These are phyloP conservation scores for Caenorhabditis briggsae DNA, from an alignment of 1,140 invertebrate genomes.

Conservation along the genomic window DNA sequence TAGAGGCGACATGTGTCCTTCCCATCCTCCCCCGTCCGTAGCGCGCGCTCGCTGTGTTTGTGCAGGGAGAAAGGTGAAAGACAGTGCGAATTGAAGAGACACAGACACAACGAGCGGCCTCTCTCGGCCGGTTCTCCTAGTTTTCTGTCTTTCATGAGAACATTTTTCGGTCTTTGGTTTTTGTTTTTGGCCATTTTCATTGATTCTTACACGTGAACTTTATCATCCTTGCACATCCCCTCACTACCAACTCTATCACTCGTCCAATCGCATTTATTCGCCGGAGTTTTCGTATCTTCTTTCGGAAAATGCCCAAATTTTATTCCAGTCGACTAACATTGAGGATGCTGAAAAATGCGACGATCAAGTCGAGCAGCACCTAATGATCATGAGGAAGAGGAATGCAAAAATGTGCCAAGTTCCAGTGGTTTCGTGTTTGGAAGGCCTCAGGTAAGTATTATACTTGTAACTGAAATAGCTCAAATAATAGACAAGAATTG, in stretches of 20 bases:
- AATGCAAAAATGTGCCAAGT: conserved; percentile 22
- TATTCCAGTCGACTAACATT: not conserved
- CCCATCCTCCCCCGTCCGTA: no score
- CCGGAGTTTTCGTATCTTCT: not conserved
- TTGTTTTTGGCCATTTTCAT: not conserved
- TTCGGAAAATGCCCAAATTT: not conserved
- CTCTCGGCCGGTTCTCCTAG: not conserved
- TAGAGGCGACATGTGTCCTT: no score
- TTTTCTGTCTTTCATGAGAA: not conserved
- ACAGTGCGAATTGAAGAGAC: no score
- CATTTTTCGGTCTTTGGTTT: conserved; percentile 37
- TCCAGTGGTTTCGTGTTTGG: conserved; percentile 20
- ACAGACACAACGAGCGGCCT: no score
- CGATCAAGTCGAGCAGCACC: not conserved
- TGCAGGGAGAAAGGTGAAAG: no score
- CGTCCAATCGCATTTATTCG: not conserved
- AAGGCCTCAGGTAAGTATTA: not conserved
- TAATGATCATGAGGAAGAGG: not conserved
- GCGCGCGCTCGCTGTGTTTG: no score
- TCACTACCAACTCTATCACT: no score
- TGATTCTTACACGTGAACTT: not conserved
- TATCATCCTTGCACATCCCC: not conserved
- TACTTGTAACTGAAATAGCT: not conserved
- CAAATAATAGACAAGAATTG: not conserved
- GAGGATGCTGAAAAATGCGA: conserved; percentile 29